Percentiles rank a stretch among this genome's conserved stretches.
Conservation (phyloP, 23 tunicate genomes). For the Halocynthia aurantium region DNA sequence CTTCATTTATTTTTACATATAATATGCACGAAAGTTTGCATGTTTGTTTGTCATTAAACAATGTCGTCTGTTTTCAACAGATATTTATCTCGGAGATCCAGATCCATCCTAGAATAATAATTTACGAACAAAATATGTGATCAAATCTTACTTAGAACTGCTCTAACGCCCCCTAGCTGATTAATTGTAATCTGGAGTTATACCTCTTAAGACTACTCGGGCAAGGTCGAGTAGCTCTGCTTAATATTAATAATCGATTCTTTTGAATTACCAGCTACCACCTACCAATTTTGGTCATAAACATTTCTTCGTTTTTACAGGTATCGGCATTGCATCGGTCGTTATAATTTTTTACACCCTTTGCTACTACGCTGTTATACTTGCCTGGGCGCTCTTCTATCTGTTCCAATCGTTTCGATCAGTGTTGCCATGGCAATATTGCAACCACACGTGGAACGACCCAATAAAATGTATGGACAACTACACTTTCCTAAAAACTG, state of each 20-base stretch:
- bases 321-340: slow-evolving; percentile 81
- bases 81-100: not conserved
- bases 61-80: not conserved
- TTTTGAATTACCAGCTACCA: not conserved
- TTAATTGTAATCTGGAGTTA: too few species aligned
- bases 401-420: slow-evolving; percentile 91
- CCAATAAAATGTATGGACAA: slow-evolving; percentile 46
- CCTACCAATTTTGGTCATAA: not conserved
- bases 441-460: slow-evolving; percentile 82
- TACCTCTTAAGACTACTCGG: too few species aligned
- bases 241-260: not conserved
- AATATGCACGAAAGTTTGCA: not conserved
- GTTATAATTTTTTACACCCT: slow-evolving; percentile 91
- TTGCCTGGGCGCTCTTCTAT: slow-evolving; percentile 96
- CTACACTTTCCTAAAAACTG: slow-evolving; percentile 45
- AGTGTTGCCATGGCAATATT: slow-evolving; percentile 71
- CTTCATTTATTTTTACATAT: not conserved
- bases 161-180: too few species aligned
- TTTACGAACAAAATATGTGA: too few species aligned
- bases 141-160: too few species aligned
- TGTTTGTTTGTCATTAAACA: not conserved
- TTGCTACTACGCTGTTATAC: slow-evolving; percentile 96
- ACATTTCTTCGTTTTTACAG: slow-evolving; percentile 24
- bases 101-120: too few species aligned
- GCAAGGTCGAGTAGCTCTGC: too few species aligned